Conservation (phyloP, 2,888 invertebrate genomes). For the Drosophila silvestris region DNA sequence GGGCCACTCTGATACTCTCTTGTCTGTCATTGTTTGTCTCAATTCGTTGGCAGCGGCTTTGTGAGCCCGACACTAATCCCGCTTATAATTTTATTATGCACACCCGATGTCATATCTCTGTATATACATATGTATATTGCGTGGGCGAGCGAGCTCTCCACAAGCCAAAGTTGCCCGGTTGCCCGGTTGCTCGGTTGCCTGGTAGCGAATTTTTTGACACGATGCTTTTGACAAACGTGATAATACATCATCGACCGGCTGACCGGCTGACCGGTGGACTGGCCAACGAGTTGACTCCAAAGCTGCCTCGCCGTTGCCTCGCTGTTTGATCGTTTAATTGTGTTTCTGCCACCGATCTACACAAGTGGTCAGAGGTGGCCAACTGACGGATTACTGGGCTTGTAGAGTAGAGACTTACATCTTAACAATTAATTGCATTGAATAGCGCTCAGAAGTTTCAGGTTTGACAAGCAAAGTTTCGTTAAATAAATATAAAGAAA, state of each 20-base stretch:
- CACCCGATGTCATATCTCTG: constrained; percentile 13
- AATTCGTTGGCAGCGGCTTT: constrained; percentile 63
- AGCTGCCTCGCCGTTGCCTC: constrained; percentile 17
- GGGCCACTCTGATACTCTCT: constrained; percentile 11
- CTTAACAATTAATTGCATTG: constrained; percentile 44
- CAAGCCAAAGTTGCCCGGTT: neutral
- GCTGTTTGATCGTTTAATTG: constrained; percentile 71
- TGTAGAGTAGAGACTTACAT: constrained; percentile 14
- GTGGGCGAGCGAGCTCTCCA: constrained; percentile 47
- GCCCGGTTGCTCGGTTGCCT: neutral
- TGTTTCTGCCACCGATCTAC: constrained; percentile 17
- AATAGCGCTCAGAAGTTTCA: neutral
- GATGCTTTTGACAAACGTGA: constrained; percentile 53
- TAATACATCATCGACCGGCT: constrained; percentile 67
- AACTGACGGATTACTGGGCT: constrained; percentile 27
- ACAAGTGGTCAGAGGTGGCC: constrained; percentile 12
- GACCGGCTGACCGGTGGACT: constrained; percentile 10
- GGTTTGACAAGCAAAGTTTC: constrained; percentile 10
- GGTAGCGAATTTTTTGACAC: constrained; percentile 73
- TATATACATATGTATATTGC: constrained; percentile 15
- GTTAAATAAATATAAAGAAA: neutral
- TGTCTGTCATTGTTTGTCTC: constrained; percentile 79
- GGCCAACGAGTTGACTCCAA: neutral
- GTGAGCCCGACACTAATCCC: constrained; percentile 75
- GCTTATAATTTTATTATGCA: constrained; percentile 77